Conservation (phyloP, 2,888 invertebrate species). For the Lypha dubia region DNA sequence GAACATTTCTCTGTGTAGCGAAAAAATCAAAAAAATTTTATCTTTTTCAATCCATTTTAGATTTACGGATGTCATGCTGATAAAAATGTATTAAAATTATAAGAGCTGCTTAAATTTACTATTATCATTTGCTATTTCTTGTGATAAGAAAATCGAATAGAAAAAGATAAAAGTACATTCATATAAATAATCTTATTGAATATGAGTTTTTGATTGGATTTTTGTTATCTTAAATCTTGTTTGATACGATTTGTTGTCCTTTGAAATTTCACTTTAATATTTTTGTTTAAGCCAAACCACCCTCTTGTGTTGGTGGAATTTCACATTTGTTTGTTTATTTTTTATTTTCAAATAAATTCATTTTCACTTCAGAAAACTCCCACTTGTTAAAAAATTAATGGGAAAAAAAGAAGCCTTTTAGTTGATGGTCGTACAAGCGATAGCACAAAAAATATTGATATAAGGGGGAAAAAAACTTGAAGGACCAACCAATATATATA, state of each 20-base stretch:
- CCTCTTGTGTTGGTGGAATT: background rate
- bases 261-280: background rate
- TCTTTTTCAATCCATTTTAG: conserved; percentile 46
- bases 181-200: conserved; percentile 21
- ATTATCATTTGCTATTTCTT: background rate
- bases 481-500: conserved; percentile 8
- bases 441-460: background rate
- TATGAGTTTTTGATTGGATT: conserved; percentile 49
- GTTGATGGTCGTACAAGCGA: conserved; percentile 13
- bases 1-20: too few relatives aligned
- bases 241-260: conserved; percentile 15
- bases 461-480: background rate
- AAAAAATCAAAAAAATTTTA: too few relatives aligned
- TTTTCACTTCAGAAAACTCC: conserved; percentile 42
- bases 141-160: background rate
- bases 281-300: background rate
- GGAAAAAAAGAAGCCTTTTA: conserved; percentile 35
- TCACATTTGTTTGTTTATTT: background rate
- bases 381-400: conserved; percentile 49
- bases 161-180: conserved; percentile 4
- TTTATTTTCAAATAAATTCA: conserved; percentile 30
- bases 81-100: conserved; percentile 58
- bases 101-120: conserved; percentile 18
- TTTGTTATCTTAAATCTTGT: conserved; percentile 50
- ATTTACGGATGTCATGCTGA: conserved; percentile 54